Base-by-base conservation (phyloP, 2,888 invertebrate species). In the Cataglyphis albicans region DNA sequence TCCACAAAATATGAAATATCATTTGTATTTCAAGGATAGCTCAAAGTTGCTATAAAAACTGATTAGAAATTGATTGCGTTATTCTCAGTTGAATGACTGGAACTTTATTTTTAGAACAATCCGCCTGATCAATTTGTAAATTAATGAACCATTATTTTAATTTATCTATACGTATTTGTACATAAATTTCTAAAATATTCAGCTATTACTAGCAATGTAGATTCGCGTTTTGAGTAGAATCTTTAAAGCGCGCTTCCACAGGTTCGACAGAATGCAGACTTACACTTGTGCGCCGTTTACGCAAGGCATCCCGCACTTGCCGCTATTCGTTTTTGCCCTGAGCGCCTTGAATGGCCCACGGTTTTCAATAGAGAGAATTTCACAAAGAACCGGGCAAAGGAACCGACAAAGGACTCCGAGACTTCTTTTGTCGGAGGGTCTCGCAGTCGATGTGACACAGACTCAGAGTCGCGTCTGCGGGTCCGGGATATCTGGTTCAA, bases 241-340 rank as follows among this genome's bases (percentile, higher is more conserved):
- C 41, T 86, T 89, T 86, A 85, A 89, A 89, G 65, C 70, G 65
- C 21, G 52, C 70, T 18, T 65, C 61, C 48, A 41, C 75, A 82
- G 68, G 76, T 64, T 74, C 75, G 6, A 38, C 38, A 74, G 64
- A 35, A 84, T 55, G 78, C 15, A 83, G 74, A 75, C 83, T 80
- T 91, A 91, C 93, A 94, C 94, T 93, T 93, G 93, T 93, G 88
- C 91, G 44, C 83, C 92, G 89, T 93, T 94, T 94, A 92, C 94
- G 94, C 91, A 94, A 94, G 93, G 90, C 92, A 91, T 91, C 91
- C 92, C 90, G 94, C 94, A 94, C 94, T 94, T 94, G 94, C 93
- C 87, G 89, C 87, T 86, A 78, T 86, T 74, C 82, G 85, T 87
- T 87, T 86, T 85, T 84, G 83, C 82, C 72, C 85, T 83, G 85